These are phyloP conservation scores for Eristalis intricaria DNA, from an alignment of 2,888 invertebrate genomes.

Conservation along the genomic window DNA sequence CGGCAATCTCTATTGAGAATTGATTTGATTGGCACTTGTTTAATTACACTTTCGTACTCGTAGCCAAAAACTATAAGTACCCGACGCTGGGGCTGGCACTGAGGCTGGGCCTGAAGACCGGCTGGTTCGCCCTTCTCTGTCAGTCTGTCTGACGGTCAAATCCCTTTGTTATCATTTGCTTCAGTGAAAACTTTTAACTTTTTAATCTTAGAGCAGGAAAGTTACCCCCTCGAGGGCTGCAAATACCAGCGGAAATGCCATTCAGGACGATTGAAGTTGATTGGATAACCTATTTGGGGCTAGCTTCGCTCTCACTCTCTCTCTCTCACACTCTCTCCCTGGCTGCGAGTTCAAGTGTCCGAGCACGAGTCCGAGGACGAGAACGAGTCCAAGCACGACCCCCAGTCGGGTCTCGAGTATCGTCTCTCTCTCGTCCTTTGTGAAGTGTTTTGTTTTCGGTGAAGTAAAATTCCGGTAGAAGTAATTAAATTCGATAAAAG, in stretches of 20 bases:
- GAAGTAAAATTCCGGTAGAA: conserved; percentile 61
- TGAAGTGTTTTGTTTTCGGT: conserved; percentile 17
- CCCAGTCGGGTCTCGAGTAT: neutral
- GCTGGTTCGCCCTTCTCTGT: neutral
- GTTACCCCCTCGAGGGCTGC: conserved; percentile 27
- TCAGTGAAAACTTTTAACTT: conserved; percentile 51
- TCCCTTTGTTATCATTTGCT: conserved; percentile 53
- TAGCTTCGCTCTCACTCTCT: neutral
- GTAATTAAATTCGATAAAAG: conserved; percentile 69
- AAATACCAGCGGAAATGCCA: conserved; percentile 61
- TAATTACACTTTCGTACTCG: conserved; percentile 57
- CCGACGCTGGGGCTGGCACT: neutral
- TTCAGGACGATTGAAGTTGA: conserved; percentile 65
- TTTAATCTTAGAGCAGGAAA: conserved; percentile 48
- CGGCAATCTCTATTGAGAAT: conserved; percentile 12
- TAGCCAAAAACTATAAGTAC: conserved; percentile 14
- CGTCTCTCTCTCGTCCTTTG: neutral
- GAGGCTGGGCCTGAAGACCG: neutral
- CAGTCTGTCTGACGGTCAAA: neutral
- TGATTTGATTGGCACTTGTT: conserved; percentile 59
- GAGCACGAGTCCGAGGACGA: too few relatives aligned
- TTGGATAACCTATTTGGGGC: conserved; percentile 55
- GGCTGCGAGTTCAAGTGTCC: too few relatives aligned
- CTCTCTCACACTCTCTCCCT: neutral
- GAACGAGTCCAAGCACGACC: neutral